Evolutionary conservation across 2,888 invertebrate genomes (phyloP).

Genomic region (Cheilosia grossa): DNA sequence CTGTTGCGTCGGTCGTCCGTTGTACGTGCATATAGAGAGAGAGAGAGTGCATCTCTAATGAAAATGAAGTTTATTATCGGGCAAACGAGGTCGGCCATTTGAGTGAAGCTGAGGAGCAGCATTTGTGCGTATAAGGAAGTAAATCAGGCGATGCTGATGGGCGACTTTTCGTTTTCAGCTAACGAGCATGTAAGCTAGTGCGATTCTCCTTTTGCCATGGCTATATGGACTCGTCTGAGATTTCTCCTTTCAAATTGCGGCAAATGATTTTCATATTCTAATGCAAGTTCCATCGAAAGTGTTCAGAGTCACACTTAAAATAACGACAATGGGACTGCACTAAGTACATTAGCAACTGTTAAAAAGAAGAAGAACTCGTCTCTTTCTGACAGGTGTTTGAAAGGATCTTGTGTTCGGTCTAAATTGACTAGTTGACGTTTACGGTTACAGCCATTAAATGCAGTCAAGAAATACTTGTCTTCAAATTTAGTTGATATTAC

Average conservation of each 20-base stretch:
- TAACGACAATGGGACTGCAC: too few relatives aligned
- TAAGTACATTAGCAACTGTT: too few relatives aligned
- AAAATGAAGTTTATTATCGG: slow-evolving; percentile 54
- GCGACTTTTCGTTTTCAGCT: slow-evolving; percentile 26
- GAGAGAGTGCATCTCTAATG: slow-evolving; percentile 19
- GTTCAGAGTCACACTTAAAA: too few relatives aligned
- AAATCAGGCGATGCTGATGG: slow-evolving; percentile 13
- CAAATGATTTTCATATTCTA: neutral
- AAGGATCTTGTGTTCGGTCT: too few relatives aligned
- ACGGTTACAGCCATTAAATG: too few relatives aligned
- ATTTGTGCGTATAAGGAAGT: slow-evolving; percentile 58
- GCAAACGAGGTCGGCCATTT: slow-evolving; percentile 13
- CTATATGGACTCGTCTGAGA: slow-evolving; percentile 20
- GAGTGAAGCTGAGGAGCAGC: slow-evolving; percentile 19
- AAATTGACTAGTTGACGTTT: too few relatives aligned
- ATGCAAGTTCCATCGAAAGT: neutral
- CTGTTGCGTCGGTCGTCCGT: neutral
- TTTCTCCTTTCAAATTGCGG: slow-evolving; percentile 28
- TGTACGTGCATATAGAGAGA: slow-evolving; percentile 2
- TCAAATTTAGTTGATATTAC: too few relatives aligned
- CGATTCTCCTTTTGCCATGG: slow-evolving; percentile 16
- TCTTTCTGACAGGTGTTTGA: too few relatives aligned
- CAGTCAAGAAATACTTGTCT: too few relatives aligned
- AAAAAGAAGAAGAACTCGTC: too few relatives aligned
- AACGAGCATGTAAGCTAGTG: slow-evolving; percentile 3